Base-by-base conservation (phyloP, 2,888 invertebrate species). In the Cerceris ruficornis region DNA sequence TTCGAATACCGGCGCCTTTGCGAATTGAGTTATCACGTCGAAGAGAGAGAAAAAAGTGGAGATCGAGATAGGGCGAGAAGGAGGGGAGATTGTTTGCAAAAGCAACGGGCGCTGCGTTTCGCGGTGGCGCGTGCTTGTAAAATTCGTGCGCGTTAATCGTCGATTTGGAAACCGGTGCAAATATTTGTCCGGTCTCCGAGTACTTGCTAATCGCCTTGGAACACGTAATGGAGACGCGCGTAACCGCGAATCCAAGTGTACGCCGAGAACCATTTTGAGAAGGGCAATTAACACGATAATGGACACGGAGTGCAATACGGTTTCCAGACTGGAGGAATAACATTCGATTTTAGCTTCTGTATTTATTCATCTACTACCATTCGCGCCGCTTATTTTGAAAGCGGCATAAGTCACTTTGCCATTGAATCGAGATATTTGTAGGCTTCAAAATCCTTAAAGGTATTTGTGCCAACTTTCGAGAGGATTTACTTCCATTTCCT, bases 201-300 rank as follows among this genome's bases (percentile, higher is more conserved):
- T n/a, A 50, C 6, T n/a, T n/a, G 50, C 50, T 50, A 50, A 50
- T 39, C 50, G 17, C 39, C 14, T 41, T 39, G 15, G 49, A 28
- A 28, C 42, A 7, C 9, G 15, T 61, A 57, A 61, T n/a, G 28
- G 55, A 69, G 55, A 15, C n/a, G 28, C 49, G 11, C 28, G 49
- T 13, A 8, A 58, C 49, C 50, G 13, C 39, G 28, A 67, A 72
- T 72, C 13, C 46, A n/a, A 7, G 50, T 50, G 50, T 50, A 46
- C 11, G 15, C 7, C 42, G 17, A 7, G n/a, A 60, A n/a, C 42
- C 17, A 52, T 64, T 6, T 49, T 57, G 11, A 58, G 55, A 9
- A 58, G 54, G 6, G 13, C 15, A 59, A 74, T 74, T 59, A 69
- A 69, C 58, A 41, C 64, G 43, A 55, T 58, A 73, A 69, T 58